Conservation (phyloP, 2,797 vertebrate species). For the Huso huso region DNA sequence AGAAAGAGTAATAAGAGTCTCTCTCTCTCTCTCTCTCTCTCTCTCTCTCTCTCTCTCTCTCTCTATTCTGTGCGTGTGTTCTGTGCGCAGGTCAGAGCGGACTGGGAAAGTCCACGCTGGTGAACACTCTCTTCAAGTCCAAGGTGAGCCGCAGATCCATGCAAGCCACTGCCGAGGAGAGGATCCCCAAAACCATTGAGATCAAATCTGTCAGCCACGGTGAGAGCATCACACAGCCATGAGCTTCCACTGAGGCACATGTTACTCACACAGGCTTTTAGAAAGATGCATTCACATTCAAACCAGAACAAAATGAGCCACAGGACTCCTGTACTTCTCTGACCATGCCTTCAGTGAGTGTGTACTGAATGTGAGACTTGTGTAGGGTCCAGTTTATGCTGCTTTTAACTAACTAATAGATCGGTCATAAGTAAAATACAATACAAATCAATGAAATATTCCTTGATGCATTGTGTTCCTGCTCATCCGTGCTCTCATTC, state of each 20-base stretch:
- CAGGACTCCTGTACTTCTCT: too few species aligned
- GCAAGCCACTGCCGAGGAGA: constrained; percentile 75
- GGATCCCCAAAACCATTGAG: constrained; percentile 93
- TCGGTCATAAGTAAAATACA: not conserved
- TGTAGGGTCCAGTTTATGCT: too few species aligned
- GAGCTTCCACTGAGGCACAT: not conserved
- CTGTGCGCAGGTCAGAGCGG: constrained; percentile 80
- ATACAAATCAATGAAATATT: too few species aligned
- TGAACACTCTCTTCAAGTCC: constrained; percentile 98
- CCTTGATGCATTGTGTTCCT: not conserved
- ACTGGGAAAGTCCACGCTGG: constrained; percentile 91
- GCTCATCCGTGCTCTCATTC: not conserved
- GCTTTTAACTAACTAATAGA: not conserved
- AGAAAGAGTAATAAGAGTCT: not conserved
- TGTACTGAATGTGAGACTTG: too few species aligned
- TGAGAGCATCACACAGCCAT: constrained; percentile 31
- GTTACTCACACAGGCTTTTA: too few species aligned
- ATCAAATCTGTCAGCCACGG: constrained; percentile 95
- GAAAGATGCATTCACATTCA: too few species aligned
- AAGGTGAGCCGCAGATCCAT: constrained; percentile 94
- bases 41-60: not conserved
- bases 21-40: not conserved
- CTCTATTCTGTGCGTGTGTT: too few species aligned
- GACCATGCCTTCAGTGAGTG: too few species aligned
- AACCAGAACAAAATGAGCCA: too few species aligned